Base-by-base conservation (phyloP, 2,797 vertebrate genomes). In the Salarias fasciatus region DNA sequence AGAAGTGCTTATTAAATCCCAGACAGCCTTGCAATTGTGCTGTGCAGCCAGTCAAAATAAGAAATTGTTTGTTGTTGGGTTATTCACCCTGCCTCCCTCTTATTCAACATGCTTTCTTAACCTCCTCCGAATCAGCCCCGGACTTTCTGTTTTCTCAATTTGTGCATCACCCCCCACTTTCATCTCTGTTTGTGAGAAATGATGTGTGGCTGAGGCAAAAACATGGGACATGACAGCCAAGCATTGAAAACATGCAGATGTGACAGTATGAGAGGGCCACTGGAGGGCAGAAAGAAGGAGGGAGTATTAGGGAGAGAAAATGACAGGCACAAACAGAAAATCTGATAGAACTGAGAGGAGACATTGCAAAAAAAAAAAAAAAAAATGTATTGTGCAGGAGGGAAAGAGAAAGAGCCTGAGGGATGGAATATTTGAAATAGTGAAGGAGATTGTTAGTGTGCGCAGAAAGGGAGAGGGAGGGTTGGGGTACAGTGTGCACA, bases 1-100 rank as follows among this genome's bases (percentile, higher is more conserved):
- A 88, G 69, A 89, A 83, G 82, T 87, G 85, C 89, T 91, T 90
- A 90, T 91, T 91, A 92, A 92, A 85, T 88, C 89, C 80, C 79
- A 89, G 79, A 80, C 84, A 78, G 74, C 72, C 68, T 77, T 63
- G 74, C 79, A 85, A 81, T 88, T 85, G 80, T 24, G 11, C 72
- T 13, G 66, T 12, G 70, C 64, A 82, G 83, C 79, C 84, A 89
- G 90, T 83, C 86, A 89, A 91, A 92, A 92, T 89, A 92, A 84
- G 68, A 89, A 84, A 86, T 74, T 85, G 80, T 90, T 91, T 90
- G 88, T 88, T 88, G 70, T 86, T 90, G 79, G 81, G 87, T 84
- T 87, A 72, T 86, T 87, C 83, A 84, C 80, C 75, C 80, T 73
- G 77, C 76, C 82, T 90, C 77, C 80, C 75, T 86, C 74, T 84